Evolutionary conservation across 1,140 invertebrate species (phyloP), one percentile per base, ranked within the genome.

Genomic region (Mesaphorura yosii): DNA sequence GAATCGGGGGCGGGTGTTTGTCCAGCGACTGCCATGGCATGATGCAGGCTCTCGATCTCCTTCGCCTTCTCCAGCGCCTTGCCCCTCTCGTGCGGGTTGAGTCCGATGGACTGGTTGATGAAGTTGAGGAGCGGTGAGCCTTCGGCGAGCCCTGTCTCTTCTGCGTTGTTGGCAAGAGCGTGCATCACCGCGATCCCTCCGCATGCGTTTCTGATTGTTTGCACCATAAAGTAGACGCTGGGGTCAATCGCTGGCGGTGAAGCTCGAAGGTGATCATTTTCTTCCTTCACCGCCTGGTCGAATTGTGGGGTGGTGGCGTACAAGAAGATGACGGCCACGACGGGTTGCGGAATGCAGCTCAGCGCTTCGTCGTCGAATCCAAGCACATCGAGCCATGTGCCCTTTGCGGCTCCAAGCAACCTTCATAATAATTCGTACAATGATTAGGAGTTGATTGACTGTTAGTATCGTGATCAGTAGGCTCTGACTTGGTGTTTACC

Each of bases 201-300:
- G 75, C 93, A 97, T 3, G 93, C 91, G 77, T 98, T 98, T 31
- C 81, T 80, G 42, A 96, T 82, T 48, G 81, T 83, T 70, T 98
- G 94, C 64, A 87, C 88, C 75, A 96, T 81, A 69, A 85, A 91
- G 70, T 85, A 96, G 39, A 95, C 67, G 64, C 80, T 75, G 10
- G 31, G 31, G 50, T 73, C 69, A 67, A 80, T 76, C 14, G 78
- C 76, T 53, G 77, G 78, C n/a, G n/a, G n/a, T n/a, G n/a, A n/a
- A 15, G 76, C 68, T 51, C 76, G 71, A 31, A 85, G 74, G 53
- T 78, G 72, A 50, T 73, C 73, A 65, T 81, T 79, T 57, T 74
- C 61, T 66, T 81, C 73, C 55, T 76, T 70, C 48, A 76, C 75
- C 64, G 79, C 76, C 63, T 79, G 68, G 64, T 83, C 76, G 70